Base-by-base conservation (phyloP, 2,888 invertebrate genomes). In the Bembecia ichneumoniformis region DNA sequence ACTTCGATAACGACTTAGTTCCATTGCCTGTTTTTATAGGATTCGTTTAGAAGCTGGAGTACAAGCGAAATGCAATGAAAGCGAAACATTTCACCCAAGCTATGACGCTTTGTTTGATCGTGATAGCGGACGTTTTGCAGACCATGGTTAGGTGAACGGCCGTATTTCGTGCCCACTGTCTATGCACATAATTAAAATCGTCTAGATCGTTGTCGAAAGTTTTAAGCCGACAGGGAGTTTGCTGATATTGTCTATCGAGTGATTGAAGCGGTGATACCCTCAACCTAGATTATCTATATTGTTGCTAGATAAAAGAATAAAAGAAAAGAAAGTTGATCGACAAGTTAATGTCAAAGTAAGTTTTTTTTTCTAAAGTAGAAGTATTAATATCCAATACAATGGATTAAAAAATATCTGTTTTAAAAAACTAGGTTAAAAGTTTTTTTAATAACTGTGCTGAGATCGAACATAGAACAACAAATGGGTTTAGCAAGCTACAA, bases 41-140 rank as follows among this genome's bases (percentile, higher is more conserved):
- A 28, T 28, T 28, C 28, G 7, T 28, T 28, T 28, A 28, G 28
- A 28, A 9, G 28, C 28, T 28, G 28, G 7, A 9, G 9, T 28
- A 28, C 28, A 28, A 28, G 28, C 28, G 28, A 28, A 5, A 28
- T 53, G 62, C 77, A 60, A 71, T 77, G 77, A 62, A 72, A 53
- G 56, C 46, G 56, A 51, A 62, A 63, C 58, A 58, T 52, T 52
- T 43, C 17, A 15, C 11, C 15, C 11, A 44, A 15, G 44, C n/a
- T 17, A 17, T 40, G 44, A 16, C 15, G 44, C 17, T 44, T 44
- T 17, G 15, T 44, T 4, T 16, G 44, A 15, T 44, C 40, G 16
- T 14, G 44, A 11, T 44, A 16, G 47, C 70, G 82, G 82, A 81
- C 82, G 71, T 64, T 62, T 60, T 62, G 70, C 68, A 82, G 80